A percentile compares a stretch with the other conserved stretches of the same genome.
Conservation (phyloP, 2,888 invertebrate species). For the Leucozona laternaria region DNA sequence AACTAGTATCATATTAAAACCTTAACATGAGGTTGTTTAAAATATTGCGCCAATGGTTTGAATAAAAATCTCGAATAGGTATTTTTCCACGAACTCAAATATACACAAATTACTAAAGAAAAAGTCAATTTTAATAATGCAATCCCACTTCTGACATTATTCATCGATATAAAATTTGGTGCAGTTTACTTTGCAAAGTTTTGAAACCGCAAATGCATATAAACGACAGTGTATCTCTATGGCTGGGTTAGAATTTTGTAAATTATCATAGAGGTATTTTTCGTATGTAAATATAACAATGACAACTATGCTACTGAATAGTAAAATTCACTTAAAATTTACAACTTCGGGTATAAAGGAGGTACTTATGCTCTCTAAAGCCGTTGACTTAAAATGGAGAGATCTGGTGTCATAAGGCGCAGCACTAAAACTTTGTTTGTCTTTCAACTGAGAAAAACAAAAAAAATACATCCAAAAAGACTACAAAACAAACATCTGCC, state of each 20-base stretch:
- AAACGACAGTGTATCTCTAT: no score
- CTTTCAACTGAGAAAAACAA: neutral
- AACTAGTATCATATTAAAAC: no score
- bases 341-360: neutral
- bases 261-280: neutral
- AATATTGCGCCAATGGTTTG: no score
- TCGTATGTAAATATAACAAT: neutral
- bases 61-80: no score
- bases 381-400: conserved; percentile 27
- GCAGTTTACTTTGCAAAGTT: no score
- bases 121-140: no score
- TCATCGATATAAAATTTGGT: no score
- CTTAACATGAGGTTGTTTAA: no score
- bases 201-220: no score
- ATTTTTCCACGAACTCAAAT: no score
- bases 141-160: no score
- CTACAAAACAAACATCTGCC: conserved; percentile 64
- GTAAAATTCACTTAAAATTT: conserved; percentile 6
- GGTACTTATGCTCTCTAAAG: neutral
- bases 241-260: neutral
- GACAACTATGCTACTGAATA: conserved; percentile 3
- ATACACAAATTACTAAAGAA: no score
- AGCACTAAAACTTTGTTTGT: conserved; percentile 31
- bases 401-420: conserved; percentile 34
- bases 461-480: conserved; percentile 3